Base-by-base conservation (phyloP, 2,888 invertebrate genomes). In the Cataglyphis livida region DNA sequence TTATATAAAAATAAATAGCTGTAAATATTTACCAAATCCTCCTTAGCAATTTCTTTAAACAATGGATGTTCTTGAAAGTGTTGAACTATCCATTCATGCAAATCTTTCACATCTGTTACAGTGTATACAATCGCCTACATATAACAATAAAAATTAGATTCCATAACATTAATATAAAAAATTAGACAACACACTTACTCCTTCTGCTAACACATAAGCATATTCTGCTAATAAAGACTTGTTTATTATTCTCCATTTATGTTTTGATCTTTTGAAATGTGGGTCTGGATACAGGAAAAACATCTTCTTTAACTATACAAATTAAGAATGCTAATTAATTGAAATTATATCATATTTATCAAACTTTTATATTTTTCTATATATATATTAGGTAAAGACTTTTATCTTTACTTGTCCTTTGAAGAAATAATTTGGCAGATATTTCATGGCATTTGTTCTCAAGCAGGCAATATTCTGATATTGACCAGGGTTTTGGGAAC, bases 201-300 rank as follows among this genome's bases (percentile, higher is more conserved):
- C 97, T 93, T 97, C 97, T 79, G 96, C 96, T 82, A 99, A 95
- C 61, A 99, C 97, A 95, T 98, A 99, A 0, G 99, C 99, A 96
- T 99, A 99, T 95, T 99, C 99, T 2, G 99, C 98, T 32, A 99
- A 95, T 51, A 99, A 95, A 90, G 97, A 97, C 91, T 97, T 97
- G 93, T 98, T 99, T 86, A 99, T 98, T 85, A 99, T 99, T 84
- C 99, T 96, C 99, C 99, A 99, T 95, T 99, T 99, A 94, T 99
- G 99, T 95, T 99, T 99, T 0, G 99, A 97, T 93, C 97, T 98
- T 95, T 99, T 99, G 95, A 99, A 99, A 95, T 99, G 99, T 44
- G 99, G 99, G 95, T 99, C 99, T 35, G 99, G 99, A 95, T 99
- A 99, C 25, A 99, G 95, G 95, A 99, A 99, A 95, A 99, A 99